phyloP scores from a whole-genome alignment of 1,140 invertebrate species.

The Drosophila lini region DNA sequence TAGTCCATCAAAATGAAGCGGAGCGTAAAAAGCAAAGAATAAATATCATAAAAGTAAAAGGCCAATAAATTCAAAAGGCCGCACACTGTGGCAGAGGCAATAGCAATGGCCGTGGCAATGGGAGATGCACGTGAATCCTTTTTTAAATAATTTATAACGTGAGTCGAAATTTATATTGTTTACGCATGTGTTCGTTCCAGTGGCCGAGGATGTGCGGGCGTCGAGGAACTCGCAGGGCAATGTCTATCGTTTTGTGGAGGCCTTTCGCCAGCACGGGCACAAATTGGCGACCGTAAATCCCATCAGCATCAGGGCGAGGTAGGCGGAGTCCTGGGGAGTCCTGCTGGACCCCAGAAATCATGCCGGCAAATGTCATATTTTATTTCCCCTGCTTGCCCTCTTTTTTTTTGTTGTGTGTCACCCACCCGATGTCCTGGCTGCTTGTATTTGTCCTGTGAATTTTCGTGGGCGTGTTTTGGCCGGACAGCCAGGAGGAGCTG shows the following conservation, averaged over 20 bases:
- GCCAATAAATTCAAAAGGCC: conserved; percentile 78
- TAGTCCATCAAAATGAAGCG: conserved; percentile 30
- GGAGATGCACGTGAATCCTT: conserved; percentile 48
- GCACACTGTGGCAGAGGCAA: conserved; percentile 21
- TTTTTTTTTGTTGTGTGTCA: conserved; percentile 30
- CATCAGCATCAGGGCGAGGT: conserved; percentile 85
- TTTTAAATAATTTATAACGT: conserved; percentile 82
- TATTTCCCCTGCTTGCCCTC: conserved; percentile 35
- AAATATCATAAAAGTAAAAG: conserved; percentile 76
- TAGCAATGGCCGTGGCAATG: conserved; percentile 16
- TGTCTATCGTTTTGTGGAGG: conserved; percentile 85
- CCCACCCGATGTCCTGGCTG: conserved; percentile 27
- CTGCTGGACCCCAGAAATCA: conserved; percentile 3
- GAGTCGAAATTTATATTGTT: conserved; percentile 74
- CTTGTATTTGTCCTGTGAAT: conserved; percentile 48
- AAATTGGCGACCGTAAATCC: conserved; percentile 86
- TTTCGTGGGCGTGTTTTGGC: conserved; percentile 18
- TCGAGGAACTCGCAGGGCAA: conserved; percentile 76
- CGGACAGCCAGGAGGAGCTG: conserved; percentile 52
- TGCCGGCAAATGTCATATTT: conserved; percentile 53
- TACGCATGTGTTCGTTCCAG: conserved; percentile 75
- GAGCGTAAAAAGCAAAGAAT: conserved; percentile 55
- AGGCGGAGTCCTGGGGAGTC: conserved; percentile 31
- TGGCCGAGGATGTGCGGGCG: conserved; percentile 67
- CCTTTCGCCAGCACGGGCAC: conserved; percentile 86